phyloP scores from a whole-genome alignment of 1,140 invertebrate genomes.

The Megalopta genalis region DNA sequence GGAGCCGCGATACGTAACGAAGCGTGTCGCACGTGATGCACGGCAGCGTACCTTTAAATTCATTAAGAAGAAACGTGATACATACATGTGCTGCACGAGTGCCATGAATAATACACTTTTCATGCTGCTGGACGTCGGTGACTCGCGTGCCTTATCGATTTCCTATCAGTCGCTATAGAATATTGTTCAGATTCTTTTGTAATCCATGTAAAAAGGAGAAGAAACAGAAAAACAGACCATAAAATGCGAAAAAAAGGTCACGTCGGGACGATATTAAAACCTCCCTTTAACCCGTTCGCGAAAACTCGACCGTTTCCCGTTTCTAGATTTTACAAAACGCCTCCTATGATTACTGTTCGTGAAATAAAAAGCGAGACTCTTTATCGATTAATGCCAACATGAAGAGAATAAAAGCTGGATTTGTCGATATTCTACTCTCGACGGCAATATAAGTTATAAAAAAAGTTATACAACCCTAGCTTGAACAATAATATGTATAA shows the following conservation, averaged over 20 bases:
- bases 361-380: no score
- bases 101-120: not conserved
- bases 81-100: not conserved
- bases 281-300: not conserved
- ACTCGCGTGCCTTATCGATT: not conserved
- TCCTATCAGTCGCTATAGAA: not conserved
- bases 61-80: not conserved
- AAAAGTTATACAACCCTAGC: no score
- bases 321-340: no score
- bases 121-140: not conserved
- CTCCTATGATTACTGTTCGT: no score
- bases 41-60: not conserved
- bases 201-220: not conserved
- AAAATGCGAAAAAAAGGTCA: not conserved
- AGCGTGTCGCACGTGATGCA: not conserved
- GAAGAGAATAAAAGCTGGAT: no score
- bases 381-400: no score
- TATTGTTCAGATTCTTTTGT: not conserved
- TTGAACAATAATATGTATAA: no score
- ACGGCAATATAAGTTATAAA: no score
- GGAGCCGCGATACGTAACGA: not conserved
- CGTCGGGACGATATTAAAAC: not conserved
- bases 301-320: no score
- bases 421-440: no score
- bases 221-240: not conserved